Base-by-base conservation (phyloP, 2,888 invertebrate genomes). In the Sisyra nigra region DNA sequence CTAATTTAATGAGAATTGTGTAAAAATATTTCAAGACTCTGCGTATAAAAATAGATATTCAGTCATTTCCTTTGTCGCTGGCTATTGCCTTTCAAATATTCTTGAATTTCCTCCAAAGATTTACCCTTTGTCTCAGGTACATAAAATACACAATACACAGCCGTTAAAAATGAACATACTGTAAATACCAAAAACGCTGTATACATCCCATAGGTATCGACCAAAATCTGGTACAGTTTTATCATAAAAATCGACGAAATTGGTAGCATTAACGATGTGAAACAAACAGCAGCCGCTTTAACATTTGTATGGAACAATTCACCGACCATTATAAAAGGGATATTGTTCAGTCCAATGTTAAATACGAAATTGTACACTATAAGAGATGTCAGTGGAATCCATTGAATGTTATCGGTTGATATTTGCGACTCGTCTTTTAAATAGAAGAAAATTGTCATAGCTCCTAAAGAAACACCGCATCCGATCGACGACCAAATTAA, bases 281-380 rank as follows among this genome's bases (percentile, higher is more conserved):
- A 48, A 3, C 73, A 73, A 0, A 74, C 72, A 0, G 76, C 76
- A 0, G 66, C 61, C 0, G 71, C 70, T 53, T 76, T 76, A 0
- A 76, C 71, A 47, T 74, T 75, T 0, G 72, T 71, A 0, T 76
- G 72, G 50, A 76, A 77, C 4, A 76, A 51, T 54, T 77, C 77
- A 0, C 74, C 73, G 51, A 76, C 69, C 61, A 76, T 65, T 48
- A 76, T 69, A 47, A 75, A 74, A 0, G 76, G 69, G 19, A 76
- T 51, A 14, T 72, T 75, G 1, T 72, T 73, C 19, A 76, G 58
- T 1, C 77, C 77, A 4, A 71, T 55, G 0, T 74, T 69, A 41
- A 73, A 72, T n/a, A 72, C 56, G 3, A 75, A 54, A 42, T 73
- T 71, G 51, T 74, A 76, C 8, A 69, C 58, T 37, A 74, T 55